These are phyloP conservation scores for Monodelphis domestica DNA, from an alignment of 2,797 vertebrate genomes.

Conservation along the genomic window DNA sequence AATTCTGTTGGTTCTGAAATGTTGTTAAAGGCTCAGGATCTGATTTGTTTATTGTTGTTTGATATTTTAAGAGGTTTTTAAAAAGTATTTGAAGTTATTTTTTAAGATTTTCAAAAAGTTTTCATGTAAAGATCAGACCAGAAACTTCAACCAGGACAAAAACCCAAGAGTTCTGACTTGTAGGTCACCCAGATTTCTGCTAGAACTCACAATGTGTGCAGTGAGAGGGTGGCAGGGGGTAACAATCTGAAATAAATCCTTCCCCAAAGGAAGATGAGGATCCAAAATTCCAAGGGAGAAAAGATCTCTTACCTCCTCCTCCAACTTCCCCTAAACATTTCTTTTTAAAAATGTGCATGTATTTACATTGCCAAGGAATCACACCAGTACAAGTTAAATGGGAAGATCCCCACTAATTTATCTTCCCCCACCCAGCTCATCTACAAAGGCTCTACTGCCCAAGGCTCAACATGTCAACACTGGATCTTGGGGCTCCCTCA, in stretches of 20 bases:
- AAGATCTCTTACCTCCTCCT: not conserved
- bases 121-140: not conserved
- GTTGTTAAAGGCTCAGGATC: not conserved
- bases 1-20: not conserved
- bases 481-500: not conserved
- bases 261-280: not conserved
- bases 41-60: not conserved
- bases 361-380: not conserved
- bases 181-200: not conserved
- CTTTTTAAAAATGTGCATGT: not conserved
- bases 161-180: no score
- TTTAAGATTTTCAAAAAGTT: no score
- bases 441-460: not conserved
- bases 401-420: no score
- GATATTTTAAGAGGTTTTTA: no score
- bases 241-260: not conserved
- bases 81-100: no score
- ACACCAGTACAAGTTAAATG: no score
- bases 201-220: not conserved
- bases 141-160: no score
- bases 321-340: not conserved
- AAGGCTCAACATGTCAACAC: not conserved
- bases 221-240: no score
- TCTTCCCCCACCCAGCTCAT: no score
- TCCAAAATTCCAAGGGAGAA: not conserved